A percentile compares a stretch with the other conserved stretches of the same genome.
phyloP scores from a whole-genome alignment of 1,140 invertebrate species.

The Hypsibius dujardini region DNA sequence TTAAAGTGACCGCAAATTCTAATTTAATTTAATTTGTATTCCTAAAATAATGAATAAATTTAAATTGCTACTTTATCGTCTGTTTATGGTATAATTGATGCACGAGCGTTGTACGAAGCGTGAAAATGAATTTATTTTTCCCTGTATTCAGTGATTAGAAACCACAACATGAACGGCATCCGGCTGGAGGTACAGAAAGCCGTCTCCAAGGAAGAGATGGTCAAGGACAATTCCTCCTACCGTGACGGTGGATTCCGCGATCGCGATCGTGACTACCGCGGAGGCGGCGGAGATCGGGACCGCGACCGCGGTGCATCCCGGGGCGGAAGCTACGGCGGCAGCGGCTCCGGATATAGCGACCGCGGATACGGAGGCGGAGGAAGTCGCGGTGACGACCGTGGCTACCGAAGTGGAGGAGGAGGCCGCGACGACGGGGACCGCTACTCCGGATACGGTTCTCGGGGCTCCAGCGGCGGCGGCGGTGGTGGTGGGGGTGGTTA shows the following conservation, averaged over 20 bases:
- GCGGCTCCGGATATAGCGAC: conserved; percentile 43
- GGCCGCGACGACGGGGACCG: conserved; percentile 20
- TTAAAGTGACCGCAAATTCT: background rate
- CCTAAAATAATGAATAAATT: too few relatives aligned
- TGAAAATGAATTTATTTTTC: background rate
- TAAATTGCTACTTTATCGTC: too few relatives aligned
- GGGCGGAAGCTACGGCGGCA: too few relatives aligned
- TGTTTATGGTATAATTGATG: too few relatives aligned
- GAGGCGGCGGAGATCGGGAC: conserved; percentile 28
- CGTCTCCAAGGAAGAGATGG: conserved; percentile 16
- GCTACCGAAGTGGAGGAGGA: too few relatives aligned
- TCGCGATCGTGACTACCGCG: conserved; percentile 21
- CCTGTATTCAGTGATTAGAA: background rate
- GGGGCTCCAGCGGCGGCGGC: conserved; percentile 22
- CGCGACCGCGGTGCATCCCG: too few relatives aligned
- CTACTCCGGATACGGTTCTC: conserved; percentile 19
- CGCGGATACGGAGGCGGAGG: conserved; percentile 36
- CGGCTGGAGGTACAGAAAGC: conserved; percentile 11
- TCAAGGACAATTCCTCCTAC: background rate
- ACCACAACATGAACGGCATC: background rate
- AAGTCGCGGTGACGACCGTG: too few relatives aligned
- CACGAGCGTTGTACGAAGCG: conserved; percentile 26
- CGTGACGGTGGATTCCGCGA: background rate
- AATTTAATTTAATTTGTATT: background rate
- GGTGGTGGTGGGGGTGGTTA: too few relatives aligned